These are phyloP conservation scores for Eospalax fontanierii DNA, from an alignment of 2,797 vertebrate genomes.

Conservation along the genomic window DNA sequence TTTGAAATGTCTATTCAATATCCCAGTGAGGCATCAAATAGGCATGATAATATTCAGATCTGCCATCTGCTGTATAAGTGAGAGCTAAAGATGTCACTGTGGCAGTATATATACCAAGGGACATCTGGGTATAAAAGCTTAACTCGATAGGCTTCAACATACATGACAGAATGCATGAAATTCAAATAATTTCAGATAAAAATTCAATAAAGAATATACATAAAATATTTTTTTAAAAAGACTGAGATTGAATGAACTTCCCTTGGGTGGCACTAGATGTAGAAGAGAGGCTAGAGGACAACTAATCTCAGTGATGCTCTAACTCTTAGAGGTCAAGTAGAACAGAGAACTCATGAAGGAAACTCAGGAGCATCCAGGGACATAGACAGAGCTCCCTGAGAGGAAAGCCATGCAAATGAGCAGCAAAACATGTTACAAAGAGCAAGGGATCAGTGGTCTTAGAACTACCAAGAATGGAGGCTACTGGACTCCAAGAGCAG, in stretches of 20 bases:
- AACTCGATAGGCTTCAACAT: too few relatives aligned
- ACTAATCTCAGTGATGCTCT: not conserved
- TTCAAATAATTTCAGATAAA: too few relatives aligned
- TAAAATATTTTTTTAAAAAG: not conserved
- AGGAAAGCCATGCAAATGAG: not conserved
- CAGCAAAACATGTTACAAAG: not conserved
- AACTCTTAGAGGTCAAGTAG: not conserved
- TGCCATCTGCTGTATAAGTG: not conserved
- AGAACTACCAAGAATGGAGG: not conserved
- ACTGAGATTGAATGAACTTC: not conserved
- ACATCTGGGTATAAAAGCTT: too few relatives aligned
- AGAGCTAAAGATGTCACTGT: not conserved
- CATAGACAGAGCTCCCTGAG: not conserved
- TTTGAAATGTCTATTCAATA: not conserved
- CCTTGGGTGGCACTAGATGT: not conserved
- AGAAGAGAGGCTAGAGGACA: not conserved
- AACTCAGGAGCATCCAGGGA: not conserved
- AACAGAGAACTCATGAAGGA: not conserved
- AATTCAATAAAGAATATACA: too few relatives aligned
- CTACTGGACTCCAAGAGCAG: not conserved
- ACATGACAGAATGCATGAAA: too few relatives aligned
- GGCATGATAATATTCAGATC: not conserved
- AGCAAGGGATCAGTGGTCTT: too few relatives aligned
- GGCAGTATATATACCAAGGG: not conserved
- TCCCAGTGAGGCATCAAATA: not conserved